Conservation (phyloP, 2,888 invertebrate species). For the Drosophila lacicola region DNA sequence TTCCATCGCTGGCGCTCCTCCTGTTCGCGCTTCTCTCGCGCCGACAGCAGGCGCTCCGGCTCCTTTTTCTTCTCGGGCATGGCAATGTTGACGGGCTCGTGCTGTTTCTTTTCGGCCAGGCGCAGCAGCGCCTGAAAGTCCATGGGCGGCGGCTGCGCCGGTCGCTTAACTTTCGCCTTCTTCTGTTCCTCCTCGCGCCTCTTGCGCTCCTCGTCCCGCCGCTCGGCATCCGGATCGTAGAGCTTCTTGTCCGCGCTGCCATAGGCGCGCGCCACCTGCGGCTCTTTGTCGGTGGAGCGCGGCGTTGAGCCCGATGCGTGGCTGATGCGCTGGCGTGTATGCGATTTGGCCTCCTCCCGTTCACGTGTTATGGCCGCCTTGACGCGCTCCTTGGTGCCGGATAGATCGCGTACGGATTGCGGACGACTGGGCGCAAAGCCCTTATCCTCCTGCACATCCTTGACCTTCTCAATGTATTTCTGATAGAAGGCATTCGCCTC, state of each 20-base stretch:
- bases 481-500: conserved; percentile 92
- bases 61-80: conserved; percentile 86
- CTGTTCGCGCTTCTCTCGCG: conserved; percentile 91
- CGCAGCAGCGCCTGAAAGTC: conserved; percentile 92
- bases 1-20: conserved; percentile 90
- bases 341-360: conserved; percentile 90
- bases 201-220: conserved; percentile 75
- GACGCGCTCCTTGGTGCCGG: conserved; percentile 90
- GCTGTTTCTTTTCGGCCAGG: conserved; percentile 93
- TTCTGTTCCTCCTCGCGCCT: conserved; percentile 81
- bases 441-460: conserved; percentile 87
- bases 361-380: conserved; percentile 90
- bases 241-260: conserved; percentile 76
- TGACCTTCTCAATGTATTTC: conserved; percentile 92
- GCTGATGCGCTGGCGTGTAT: conserved; percentile 82
- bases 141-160: conserved; percentile 89
- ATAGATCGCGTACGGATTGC: conserved; percentile 82
- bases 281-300: conserved; percentile 20
- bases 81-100: conserved; percentile 88
- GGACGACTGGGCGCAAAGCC: conserved; percentile 87
- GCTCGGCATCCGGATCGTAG: conserved; percentile 80
- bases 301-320: conserved; percentile 47
- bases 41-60: conserved; percentile 91
- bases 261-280: conserved; percentile 66
- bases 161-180: conserved; percentile 87